Percentiles rank a stretch among this genome's conserved stretches.
phyloP scores from a whole-genome alignment of 2,888 invertebrate genomes.

The Amphiduros pacificus region DNA sequence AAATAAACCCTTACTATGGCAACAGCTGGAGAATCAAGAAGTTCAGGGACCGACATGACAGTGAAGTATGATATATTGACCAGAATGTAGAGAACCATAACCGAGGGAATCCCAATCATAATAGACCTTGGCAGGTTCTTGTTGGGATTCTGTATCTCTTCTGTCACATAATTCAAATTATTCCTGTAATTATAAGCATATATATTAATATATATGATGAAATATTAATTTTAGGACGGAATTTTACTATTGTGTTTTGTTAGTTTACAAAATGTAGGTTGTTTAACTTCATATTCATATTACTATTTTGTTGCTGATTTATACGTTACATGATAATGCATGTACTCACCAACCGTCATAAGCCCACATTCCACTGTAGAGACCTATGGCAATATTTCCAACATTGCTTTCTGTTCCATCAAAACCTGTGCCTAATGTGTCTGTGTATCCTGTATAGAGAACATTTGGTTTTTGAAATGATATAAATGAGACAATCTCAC shows the following conservation, averaged over 20 bases:
- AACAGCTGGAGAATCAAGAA: slow-evolving; percentile 75
- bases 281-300: too few relatives aligned
- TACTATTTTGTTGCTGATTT: too few relatives aligned
- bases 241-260: neutral
- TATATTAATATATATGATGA: neutral
- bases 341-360: neutral
- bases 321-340: too few relatives aligned
- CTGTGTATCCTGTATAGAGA: neutral
- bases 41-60: slow-evolving; percentile 72
- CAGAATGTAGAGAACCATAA: slow-evolving; percentile 76
- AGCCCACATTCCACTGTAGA: neutral
- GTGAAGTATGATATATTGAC: slow-evolving; percentile 88
- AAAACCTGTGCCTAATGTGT: neutral
- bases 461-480: too few relatives aligned
- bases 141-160: slow-evolving; percentile 49
- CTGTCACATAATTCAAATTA: slow-evolving; percentile 54
- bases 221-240: neutral
- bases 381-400: neutral
- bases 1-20: slow-evolving; percentile 67
- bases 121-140: neutral
- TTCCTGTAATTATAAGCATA: slow-evolving; percentile 42
- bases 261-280: too few relatives aligned
- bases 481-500: too few relatives aligned
- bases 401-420: neutral
- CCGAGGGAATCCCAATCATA: slow-evolving; percentile 77